phyloP scores from a whole-genome alignment of 2,797 vertebrate species.

The Cephalopachus bancanus region DNA sequence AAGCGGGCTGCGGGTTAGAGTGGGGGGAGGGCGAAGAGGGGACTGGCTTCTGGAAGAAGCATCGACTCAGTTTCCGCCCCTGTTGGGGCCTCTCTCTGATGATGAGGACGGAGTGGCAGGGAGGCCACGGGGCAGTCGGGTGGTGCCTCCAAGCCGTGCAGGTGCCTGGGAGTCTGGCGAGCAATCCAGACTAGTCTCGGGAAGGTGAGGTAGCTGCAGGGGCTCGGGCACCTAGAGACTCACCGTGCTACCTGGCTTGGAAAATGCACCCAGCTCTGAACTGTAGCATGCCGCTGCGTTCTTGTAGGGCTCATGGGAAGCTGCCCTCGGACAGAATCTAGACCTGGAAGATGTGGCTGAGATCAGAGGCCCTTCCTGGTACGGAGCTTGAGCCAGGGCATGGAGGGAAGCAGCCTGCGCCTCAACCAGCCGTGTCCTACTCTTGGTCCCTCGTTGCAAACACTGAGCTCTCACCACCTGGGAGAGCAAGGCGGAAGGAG shows the following conservation, averaged over 20 bases:
- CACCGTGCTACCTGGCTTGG: neutral
- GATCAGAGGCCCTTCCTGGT: neutral
- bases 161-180: neutral
- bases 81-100: neutral
- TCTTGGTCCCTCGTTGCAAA: rapidly evolving
- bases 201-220: neutral
- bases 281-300: too few species aligned
- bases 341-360: neutral
- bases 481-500: neutral
- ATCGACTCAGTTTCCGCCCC: neutral
- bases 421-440: neutral
- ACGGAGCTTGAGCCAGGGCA: neutral
- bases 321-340: neutral
- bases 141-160: neutral
- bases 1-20: slow-evolving; percentile 26
- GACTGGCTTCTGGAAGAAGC: neutral
- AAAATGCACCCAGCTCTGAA: neutral
- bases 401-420: rapidly evolving
- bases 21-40: neutral
- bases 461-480: neutral
- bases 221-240: neutral
- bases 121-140: neutral
- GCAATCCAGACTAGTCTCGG: neutral
- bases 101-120: rapidly evolving
- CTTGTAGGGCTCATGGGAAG: neutral